Conservation (phyloP, 2,797 vertebrate species). For the Ctenopoma multispine region DNA sequence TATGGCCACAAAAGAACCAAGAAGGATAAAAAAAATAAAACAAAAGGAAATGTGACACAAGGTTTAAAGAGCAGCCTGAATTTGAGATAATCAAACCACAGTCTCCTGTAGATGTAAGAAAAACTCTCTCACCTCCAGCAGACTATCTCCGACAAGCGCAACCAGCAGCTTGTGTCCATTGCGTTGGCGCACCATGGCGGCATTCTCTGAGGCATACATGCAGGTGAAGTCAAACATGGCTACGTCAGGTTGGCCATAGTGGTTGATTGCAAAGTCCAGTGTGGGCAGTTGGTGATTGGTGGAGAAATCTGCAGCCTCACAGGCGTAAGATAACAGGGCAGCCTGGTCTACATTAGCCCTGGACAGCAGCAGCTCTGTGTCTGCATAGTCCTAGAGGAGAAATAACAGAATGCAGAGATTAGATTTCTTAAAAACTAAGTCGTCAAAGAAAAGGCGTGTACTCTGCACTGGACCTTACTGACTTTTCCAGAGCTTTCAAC, state of each 20-base stretch:
- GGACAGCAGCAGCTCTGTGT: constrained; percentile 94
- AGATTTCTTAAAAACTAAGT: too few relatives aligned
- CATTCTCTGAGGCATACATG: constrained; percentile 98
- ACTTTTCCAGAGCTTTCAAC: too few relatives aligned
- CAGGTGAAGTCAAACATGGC: constrained; percentile 99
- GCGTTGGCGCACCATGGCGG: constrained; percentile 94
- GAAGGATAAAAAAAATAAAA: neutral
- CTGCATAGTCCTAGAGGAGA: constrained; percentile 89
- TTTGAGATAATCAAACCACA: neutral
- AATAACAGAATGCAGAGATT: neutral
- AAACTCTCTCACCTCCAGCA: constrained; percentile 90
- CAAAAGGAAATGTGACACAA: neutral
- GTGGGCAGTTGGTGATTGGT: constrained; percentile 95
- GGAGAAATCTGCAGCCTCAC: constrained; percentile 96
- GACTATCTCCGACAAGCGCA: constrained; percentile 95
- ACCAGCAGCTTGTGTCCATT: constrained; percentile 92
- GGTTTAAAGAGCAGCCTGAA: neutral
- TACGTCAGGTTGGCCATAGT: constrained; percentile 97
- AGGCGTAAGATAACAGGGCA: constrained; percentile 93
- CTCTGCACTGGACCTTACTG: too few relatives aligned
- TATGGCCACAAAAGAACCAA: constrained; percentile 30
- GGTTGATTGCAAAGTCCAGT: constrained; percentile 98
- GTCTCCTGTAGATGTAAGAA: neutral
- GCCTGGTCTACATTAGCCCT: constrained; percentile 96
- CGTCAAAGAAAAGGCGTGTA: too few relatives aligned